Evolutionary conservation across 2,888 invertebrate species (phyloP), one percentile per base, ranked within the genome.

Genomic region (Microplitis manilae): DNA sequence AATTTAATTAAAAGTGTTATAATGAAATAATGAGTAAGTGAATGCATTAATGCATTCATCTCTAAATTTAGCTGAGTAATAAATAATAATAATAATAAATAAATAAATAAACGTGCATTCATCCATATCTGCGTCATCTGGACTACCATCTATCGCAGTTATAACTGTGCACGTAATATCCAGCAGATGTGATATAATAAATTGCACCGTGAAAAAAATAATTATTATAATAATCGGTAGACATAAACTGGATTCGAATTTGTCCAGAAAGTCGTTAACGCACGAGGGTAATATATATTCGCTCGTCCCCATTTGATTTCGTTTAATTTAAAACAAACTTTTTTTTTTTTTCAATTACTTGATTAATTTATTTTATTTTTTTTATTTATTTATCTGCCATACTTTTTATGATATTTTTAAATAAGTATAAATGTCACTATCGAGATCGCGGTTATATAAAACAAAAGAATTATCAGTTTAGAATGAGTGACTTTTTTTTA

Each of bases 151-250:
- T 65, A 70, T 61, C 67, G 79, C 68, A 9, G 77, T 62, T 50
- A 75, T 77, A 13, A 82, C 65, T 67, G 81, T 76, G 65, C 73
- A 80, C 5, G 65, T 75, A 13, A 87, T 82, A 13, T 85, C 85
- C 79, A 84, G 73, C 2, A 81, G 13, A 13, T 87, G 87, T 79
- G 83, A 84, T 40, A 86, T 68, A 50, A 86, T 80, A n/a, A 88
- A 85, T 69, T 88, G 88, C 1, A 84, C 41, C 1, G 88, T 89
- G 67, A 87, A 89, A 8, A 87, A 65, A 9, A 87, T 61, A 38
- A 89, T 85, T 6, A 87, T 17, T 20, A 88, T 30, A 17, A 89
- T 81, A 38, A 89, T 85, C 5, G 89, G 88, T n/a, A 89, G 79
- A 30, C 86, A 85, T 1, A 88, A 83, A 38, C 79, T 83, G 20